Base-by-base conservation (phyloP, 2,888 invertebrate species). In the Iphiclides podalirius region DNA sequence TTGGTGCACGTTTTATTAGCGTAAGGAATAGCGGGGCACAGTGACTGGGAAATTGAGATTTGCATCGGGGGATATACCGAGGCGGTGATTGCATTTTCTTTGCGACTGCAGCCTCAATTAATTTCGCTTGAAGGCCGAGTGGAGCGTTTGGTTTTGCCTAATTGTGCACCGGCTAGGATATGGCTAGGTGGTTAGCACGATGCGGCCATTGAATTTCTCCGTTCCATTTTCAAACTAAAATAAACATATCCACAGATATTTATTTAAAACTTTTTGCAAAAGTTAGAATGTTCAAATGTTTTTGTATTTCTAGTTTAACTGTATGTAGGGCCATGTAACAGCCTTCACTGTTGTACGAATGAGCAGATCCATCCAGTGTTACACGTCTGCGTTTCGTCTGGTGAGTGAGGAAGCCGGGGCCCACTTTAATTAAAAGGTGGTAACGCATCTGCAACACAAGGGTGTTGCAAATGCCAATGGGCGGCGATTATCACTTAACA, bases 1-100 rank as follows among this genome's bases (percentile, higher is more conserved):
- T 79, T 81, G 85, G 79, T 84, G 84, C 85, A 81, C 75, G 85
- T 86, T 86, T 86, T 87, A 88, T 88, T 87, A 87, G 87, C 87
- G 88, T 85, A 87, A 88, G 88, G 78, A 88, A 88, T 88, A 73
- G 84, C 85, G 80, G 77, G 78, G 81, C 77, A 86, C 82, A 84
- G 68, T 81, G 79, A 74, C 78, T 75, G 77, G 79, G 80, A 86
- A 86, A 87, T 84, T 79, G 79, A 75, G 80, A 86, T 86, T 85
- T 88, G 82, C 87, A 85, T 81, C 82, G 79, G 66, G 70, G 70
- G 72, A 78, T 79, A 76, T 76, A 73, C 75, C 74, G 70, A 2
- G 70, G 66, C 78, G 76, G 76, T 86, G 87, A 88, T 88, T 87
- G 83, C 87, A 86, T 87, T 87, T 87, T 86, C 79, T 84, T 85